Percentiles rank a stretch among this genome's conserved stretches.
Evolutionary conservation across 2,888 invertebrate genomes (phyloP).

Genomic region (Pachycephus smyrnensis): DNA sequence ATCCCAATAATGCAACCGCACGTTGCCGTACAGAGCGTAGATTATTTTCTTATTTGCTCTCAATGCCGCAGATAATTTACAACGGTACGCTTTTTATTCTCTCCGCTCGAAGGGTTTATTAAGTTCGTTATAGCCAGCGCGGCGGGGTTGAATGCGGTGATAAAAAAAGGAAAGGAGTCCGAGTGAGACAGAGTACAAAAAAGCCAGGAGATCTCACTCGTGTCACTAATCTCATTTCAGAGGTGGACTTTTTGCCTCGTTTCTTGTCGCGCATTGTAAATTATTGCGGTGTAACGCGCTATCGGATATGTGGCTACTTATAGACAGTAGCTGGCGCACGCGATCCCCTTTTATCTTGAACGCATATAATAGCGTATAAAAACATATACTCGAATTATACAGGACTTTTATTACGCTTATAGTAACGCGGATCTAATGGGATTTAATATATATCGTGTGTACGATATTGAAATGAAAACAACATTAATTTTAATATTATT

Average conservation of each 20-base stretch:
- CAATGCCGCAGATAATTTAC: background rate
- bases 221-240: constrained; percentile 19
- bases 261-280: background rate
- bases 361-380: background rate
- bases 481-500: background rate
- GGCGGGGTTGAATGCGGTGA: background rate
- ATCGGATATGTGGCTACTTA: background rate
- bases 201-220: constrained; percentile 7
- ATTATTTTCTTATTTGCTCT: background rate
- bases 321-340: background rate
- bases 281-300: background rate
- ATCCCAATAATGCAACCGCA: background rate
- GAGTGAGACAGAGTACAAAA: background rate
- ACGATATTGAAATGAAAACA: background rate
- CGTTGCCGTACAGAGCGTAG: too few relatives aligned
- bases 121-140: background rate
- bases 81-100: background rate
- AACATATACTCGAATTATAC: background rate
- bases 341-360: background rate
- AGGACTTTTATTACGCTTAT: background rate
- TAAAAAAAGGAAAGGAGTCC: background rate
- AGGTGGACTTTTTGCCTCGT: background rate
- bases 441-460: background rate
- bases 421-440: background rate
- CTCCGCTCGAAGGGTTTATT: background rate